A percentile compares a stretch with the other conserved stretches of the same genome.
phyloP scores from a whole-genome alignment of 2,113 vertebrate species.

The Papio anubis region DNA sequence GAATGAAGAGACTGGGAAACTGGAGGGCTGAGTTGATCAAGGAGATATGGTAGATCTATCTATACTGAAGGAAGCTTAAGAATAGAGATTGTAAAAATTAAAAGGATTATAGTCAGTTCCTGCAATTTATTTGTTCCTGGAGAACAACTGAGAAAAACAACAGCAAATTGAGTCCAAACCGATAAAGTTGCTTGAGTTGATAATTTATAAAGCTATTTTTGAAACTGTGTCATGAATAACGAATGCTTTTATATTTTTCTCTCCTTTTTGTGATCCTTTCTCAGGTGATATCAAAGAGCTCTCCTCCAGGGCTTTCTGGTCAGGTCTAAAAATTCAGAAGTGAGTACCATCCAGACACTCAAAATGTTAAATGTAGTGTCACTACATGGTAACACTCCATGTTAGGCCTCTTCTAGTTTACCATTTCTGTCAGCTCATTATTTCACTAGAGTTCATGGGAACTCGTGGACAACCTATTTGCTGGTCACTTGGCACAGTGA shows the following conservation, averaged over 20 bases:
- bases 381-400: too few species aligned
- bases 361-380: too few species aligned
- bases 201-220: neutral
- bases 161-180: neutral
- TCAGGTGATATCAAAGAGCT: neutral
- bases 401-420: neutral
- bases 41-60: neutral
- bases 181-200: neutral
- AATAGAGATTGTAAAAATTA: neutral
- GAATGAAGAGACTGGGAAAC: neutral
- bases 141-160: neutral
- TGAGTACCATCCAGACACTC: too few species aligned
- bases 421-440: neutral
- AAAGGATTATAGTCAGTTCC: neutral
- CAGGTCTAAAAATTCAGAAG: too few species aligned
- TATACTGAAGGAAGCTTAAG: neutral
- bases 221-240: neutral
- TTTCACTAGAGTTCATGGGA: neutral
- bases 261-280: neutral
- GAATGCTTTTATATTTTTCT: neutral
- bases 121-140: neutral
- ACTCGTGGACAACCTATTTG: neutral
- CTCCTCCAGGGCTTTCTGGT: neutral
- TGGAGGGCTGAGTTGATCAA: neutral
- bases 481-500: neutral